A percentile compares a stretch with the other conserved stretches of the same genome.
phyloP scores from a whole-genome alignment of 2,113 vertebrate species.

The Pipa parva region DNA sequence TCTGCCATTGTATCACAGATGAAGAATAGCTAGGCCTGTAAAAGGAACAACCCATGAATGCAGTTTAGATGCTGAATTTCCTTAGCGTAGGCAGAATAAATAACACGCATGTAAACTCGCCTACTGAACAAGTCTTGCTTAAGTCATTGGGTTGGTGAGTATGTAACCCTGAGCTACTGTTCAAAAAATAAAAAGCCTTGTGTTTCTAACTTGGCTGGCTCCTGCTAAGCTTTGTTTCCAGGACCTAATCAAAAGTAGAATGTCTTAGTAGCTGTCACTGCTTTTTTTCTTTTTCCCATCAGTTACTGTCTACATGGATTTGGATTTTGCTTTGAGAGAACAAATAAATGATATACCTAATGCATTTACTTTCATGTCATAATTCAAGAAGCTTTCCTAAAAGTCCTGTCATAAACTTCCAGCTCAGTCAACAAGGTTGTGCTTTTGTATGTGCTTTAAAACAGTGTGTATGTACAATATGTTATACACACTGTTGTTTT shows the following conservation, averaged over 20 bases:
- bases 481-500: no score
- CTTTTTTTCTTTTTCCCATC: conserved; percentile 30
- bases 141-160: conserved; percentile 14
- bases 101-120: conserved; percentile 16
- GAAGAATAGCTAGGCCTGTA: not conserved
- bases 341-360: conserved; percentile 25
- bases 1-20: conserved; percentile 11
- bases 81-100: conserved; percentile 16
- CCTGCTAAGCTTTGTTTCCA: conserved; percentile 24
- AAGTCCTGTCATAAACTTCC: no score
- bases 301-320: conserved; percentile 16
- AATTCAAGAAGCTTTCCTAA: no score
- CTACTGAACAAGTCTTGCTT: conserved; percentile 29
- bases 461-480: no score
- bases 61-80: conserved; percentile 19
- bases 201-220: conserved; percentile 25
- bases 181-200: conserved; percentile 36
- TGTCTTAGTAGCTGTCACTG: conserved; percentile 32
- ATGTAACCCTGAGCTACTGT: conserved; percentile 28
- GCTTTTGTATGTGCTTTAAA: no score
- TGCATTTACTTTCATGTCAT: conserved; percentile 25
- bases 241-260: conserved; percentile 38
- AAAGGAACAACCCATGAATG: conserved; percentile 10
- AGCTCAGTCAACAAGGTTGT: no score
- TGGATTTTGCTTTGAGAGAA: conserved; percentile 7